Percentiles rank a stretch among this genome's conserved stretches.
These are phyloP conservation scores for Cerastis leucographa DNA, from an alignment of 2,888 invertebrate genomes.

Conservation along the genomic window DNA sequence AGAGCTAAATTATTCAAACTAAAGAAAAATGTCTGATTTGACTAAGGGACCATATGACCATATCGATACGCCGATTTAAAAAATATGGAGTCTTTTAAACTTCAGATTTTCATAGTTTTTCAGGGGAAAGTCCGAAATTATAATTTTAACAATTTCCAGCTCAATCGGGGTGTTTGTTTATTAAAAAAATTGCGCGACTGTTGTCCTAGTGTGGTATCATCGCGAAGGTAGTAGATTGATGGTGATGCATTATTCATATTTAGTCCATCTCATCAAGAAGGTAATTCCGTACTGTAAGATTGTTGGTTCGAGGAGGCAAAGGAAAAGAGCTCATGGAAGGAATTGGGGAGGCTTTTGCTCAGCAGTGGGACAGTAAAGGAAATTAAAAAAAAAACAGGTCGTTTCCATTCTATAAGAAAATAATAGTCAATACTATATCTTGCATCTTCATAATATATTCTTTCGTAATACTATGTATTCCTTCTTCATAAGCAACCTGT, in stretches of 20 bases:
- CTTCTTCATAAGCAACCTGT: not conserved
- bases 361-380: no score
- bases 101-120: not conserved
- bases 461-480: no score
- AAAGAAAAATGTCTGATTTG: not conserved
- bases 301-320: no score
- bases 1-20: not conserved
- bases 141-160: not conserved
- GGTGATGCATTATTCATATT: constrained; percentile 4
- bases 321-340: no score
- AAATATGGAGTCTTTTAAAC: not conserved
- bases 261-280: not conserved
- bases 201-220: not conserved
- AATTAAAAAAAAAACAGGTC: no score
- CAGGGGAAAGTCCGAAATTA: not conserved
- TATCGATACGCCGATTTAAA: no score
- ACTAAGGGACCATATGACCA: no score
- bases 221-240: not conserved
- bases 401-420: constrained; percentile 11
- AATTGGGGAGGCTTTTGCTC: no score
- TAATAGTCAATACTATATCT: not conserved
- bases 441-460: not conserved
- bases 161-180: not conserved
- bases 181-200: not conserved
- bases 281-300: constrained; percentile 1